Evolutionary conservation across 2,888 invertebrate genomes (phyloP).

Genomic region (Idaea biselata): DNA sequence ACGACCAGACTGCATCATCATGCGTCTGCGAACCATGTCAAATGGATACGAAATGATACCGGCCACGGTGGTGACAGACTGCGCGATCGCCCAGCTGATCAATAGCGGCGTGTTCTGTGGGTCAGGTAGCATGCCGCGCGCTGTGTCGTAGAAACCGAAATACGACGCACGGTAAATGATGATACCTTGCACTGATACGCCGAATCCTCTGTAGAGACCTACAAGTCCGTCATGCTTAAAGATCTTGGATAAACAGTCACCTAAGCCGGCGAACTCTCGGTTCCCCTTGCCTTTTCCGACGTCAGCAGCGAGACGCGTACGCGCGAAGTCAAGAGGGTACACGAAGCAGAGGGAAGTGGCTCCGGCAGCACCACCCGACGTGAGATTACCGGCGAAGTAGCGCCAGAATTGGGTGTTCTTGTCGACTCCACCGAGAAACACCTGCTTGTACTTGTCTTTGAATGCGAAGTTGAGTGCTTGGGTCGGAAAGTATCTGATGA

Average conservation of each 20-base stretch:
- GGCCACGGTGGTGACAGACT: constrained; percentile 87
- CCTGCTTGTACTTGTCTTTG: constrained; percentile 96
- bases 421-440: constrained; percentile 94
- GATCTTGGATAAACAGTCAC: constrained; percentile 92
- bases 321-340: constrained; percentile 96
- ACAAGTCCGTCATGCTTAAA: constrained; percentile 90
- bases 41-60: constrained; percentile 98
- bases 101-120: constrained; percentile 95
- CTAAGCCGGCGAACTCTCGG: constrained; percentile 94
- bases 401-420: constrained; percentile 96
- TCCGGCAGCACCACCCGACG: constrained; percentile 96
- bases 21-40: constrained; percentile 96
- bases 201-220: constrained; percentile 96
- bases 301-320: constrained; percentile 93
- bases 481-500: constrained; percentile 97
- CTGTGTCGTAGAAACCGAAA: constrained; percentile 98
- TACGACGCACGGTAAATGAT: constrained; percentile 97
- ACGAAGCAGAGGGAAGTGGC: constrained; percentile 96
- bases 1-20: constrained; percentile 99
- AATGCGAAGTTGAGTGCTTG: constrained; percentile 98
- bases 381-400: constrained; percentile 94
- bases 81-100: constrained; percentile 96
- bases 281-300: constrained; percentile 88
- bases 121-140: constrained; percentile 95
- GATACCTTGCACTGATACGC: constrained; percentile 97